A percentile compares a stretch with the other conserved stretches of the same genome.
Evolutionary conservation across 1,140 invertebrate species (phyloP).

Genomic region (Aphelinus atriplicis): DNA sequence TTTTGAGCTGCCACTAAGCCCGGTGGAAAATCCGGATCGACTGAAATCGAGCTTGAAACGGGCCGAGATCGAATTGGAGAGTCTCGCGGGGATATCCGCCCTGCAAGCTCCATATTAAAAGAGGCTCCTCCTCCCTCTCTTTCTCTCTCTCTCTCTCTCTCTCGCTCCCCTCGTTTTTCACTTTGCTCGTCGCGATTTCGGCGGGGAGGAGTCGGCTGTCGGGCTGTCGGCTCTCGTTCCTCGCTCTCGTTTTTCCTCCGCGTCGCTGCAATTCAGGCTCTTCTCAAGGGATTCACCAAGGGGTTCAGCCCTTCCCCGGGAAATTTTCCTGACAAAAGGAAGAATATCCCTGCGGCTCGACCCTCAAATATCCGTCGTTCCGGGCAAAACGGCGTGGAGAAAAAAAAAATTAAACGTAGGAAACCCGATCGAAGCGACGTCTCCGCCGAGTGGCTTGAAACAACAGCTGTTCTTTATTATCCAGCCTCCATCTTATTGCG

Average conservation of each 20-base stretch:
- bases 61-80: not conserved
- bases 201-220: too few species aligned
- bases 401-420: not conserved
- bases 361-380: conserved; percentile 32
- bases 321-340: too few species aligned
- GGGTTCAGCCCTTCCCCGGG: too few species aligned
- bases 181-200: conserved; percentile 8
- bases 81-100: conserved; percentile 8
- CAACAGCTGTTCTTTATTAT: conserved; percentile 46
- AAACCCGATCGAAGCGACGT: conserved; percentile 7
- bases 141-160: not conserved
- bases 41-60: conserved; percentile 48
- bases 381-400: not conserved
- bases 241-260: conserved; percentile 29
- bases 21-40: conserved; percentile 49
- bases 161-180: not conserved
- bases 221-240: conserved; percentile 17
- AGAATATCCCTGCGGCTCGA: too few species aligned
- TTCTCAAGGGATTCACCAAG: conserved; percentile 1
- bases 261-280: conserved; percentile 38
- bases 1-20: conserved; percentile 27
- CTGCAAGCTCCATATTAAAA: conserved; percentile 21
- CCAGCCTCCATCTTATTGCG: conserved; percentile 19
- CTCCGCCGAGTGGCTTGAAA: not conserved
- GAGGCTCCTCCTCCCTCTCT: not conserved